A percentile compares a stretch with the other conserved stretches of the same genome.
Evolutionary conservation across 2,797 vertebrate genomes (phyloP).

Genomic region (Mallotus villosus): DNA sequence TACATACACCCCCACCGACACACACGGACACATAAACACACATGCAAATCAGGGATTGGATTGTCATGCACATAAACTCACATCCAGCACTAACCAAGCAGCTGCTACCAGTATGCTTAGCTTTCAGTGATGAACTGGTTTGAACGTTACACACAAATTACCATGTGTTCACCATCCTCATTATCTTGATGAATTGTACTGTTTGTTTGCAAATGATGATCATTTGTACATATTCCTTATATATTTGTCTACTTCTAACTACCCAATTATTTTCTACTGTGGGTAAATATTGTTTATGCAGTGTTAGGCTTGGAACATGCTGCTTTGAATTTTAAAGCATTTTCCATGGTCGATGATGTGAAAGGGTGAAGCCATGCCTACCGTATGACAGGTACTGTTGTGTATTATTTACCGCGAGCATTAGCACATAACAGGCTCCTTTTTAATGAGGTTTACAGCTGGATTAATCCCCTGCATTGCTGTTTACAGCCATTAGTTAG

Average conservation of each 20-base stretch:
- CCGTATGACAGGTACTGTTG: constrained; percentile 9
- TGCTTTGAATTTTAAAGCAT: constrained; percentile 29
- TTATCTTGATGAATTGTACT: constrained; percentile 46
- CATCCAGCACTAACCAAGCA: neutral
- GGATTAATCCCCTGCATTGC: constrained; percentile 36
- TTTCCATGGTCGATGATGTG: neutral
- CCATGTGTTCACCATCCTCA: constrained; percentile 33
- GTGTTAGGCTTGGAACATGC: constrained; percentile 20
- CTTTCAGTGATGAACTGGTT: neutral
- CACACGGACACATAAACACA: neutral
- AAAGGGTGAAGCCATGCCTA: constrained; percentile 34
- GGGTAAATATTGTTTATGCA: constrained; percentile 51
- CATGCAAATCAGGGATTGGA: neutral
- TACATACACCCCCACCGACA: neutral
- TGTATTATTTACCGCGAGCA: constrained; percentile 28
- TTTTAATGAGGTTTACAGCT: constrained; percentile 39
- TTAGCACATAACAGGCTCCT: constrained; percentile 24
- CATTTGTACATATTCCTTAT: constrained; percentile 48
- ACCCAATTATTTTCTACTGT: constrained; percentile 34
- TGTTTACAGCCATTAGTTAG: constrained; percentile 33
- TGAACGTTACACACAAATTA: constrained; percentile 12
- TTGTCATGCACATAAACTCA: constrained; percentile 4
- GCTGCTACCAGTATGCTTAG: neutral
- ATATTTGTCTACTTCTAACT: constrained; percentile 41
- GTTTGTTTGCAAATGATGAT: constrained; percentile 52